These are phyloP conservation scores for Onthophagus taurus DNA, from an alignment of 1,140 invertebrate species.

Conservation along the genomic window DNA sequence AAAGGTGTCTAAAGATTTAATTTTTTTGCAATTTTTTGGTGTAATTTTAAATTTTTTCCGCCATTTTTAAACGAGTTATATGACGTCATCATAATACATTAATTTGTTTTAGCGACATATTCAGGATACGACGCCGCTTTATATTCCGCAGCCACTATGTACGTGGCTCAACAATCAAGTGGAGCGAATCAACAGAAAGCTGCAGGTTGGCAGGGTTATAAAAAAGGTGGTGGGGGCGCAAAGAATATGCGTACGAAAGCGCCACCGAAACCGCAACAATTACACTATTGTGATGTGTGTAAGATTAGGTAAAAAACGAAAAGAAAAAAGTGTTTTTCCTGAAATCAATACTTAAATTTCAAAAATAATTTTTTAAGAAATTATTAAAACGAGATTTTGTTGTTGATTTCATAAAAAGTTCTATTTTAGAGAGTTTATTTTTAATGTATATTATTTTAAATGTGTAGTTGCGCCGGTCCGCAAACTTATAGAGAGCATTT, in stretches of 20 bases:
- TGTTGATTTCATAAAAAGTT: neutral
- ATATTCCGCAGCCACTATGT: slow-evolving; percentile 87
- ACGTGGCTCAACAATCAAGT: slow-evolving; percentile 72
- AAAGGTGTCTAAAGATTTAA: too few relatives aligned
- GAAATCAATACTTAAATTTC: too few relatives aligned
- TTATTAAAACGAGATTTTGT: neutral
- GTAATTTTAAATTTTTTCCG: too few relatives aligned
- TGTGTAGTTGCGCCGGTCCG: slow-evolving; percentile 33
- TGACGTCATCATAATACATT: too few relatives aligned
- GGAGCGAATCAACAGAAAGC: slow-evolving; percentile 43
- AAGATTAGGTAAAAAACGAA: slow-evolving; percentile 84
- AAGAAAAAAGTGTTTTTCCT: neutral
- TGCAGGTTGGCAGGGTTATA: slow-evolving; percentile 63
- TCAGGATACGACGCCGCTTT: slow-evolving; percentile 84
- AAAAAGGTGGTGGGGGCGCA: slow-evolving; percentile 55
- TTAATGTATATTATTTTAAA: slow-evolving; percentile 3
- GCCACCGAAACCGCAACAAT: slow-evolving; percentile 79
- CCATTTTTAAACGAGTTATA: too few relatives aligned
- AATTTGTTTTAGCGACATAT: too few relatives aligned
- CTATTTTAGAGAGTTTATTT: neutral
- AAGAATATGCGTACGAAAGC: slow-evolving; percentile 63
- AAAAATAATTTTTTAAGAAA: too few relatives aligned
- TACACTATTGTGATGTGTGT: slow-evolving; percentile 94
- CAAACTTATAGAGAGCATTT: slow-evolving; percentile 94
- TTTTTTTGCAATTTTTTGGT: too few relatives aligned